Evolutionary conservation across 2,797 vertebrate species (phyloP).

Genomic region (Eulemur mongoz): DNA sequence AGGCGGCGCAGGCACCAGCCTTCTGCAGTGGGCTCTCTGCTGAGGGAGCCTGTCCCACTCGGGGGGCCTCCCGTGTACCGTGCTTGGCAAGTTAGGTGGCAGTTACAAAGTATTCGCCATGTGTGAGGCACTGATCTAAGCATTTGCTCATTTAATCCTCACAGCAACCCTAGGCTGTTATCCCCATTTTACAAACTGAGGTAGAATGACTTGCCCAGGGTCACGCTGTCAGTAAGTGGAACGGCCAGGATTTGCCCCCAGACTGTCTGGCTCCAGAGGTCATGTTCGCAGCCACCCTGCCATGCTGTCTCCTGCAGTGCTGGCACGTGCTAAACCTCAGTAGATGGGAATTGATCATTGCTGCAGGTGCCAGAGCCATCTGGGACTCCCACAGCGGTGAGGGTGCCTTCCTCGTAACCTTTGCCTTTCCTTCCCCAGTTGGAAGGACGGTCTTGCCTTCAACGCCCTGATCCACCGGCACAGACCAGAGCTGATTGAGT

Average conservation of each 20-base stretch:
- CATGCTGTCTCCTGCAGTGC: not conserved
- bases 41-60: rapidly evolving
- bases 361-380: rapidly evolving
- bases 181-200: not conserved
- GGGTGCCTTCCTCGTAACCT: not conserved
- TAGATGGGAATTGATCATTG: not conserved
- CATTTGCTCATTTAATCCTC: not conserved
- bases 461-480: conserved; percentile 97
- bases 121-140: not conserved
- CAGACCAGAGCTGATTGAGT: conserved; percentile 95
- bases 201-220: not conserved
- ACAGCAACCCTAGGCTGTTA: not conserved
- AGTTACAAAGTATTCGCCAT: too few relatives aligned
- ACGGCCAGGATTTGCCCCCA: not conserved
- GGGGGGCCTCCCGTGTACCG: rapidly evolving
- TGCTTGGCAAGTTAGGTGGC: not conserved
- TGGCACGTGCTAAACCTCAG: not conserved
- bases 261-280: not conserved
- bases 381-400: rapidly evolving
- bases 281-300: not conserved
- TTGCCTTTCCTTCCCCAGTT: conserved; percentile 84
- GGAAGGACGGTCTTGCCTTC: conserved; percentile 97
- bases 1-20: rapidly evolving
- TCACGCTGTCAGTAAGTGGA: not conserved
- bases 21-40: not conserved